Base-by-base conservation (phyloP, 2,113 vertebrate species). In the Rana temporaria region DNA sequence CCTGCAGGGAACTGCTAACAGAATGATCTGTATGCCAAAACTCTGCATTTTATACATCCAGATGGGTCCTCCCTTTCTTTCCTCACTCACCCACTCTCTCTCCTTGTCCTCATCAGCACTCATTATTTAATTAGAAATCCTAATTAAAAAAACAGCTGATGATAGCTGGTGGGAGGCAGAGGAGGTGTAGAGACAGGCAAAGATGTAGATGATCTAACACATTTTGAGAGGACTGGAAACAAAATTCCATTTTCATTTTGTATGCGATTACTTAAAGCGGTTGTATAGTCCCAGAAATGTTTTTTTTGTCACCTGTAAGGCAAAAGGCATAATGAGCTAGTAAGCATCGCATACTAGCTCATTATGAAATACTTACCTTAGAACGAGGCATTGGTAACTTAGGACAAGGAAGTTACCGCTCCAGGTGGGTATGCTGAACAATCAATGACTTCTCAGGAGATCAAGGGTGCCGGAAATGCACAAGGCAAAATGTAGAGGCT, bases 131-230 rank as follows among this genome's bases (percentile, higher is more conserved):
- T 83, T 83, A 83, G 81, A 67, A 83, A 83, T 60, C 59, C 72
- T 83, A 83, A 83, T 83, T 83, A 83, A 83, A 82, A 82, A 76
- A 83, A 68, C 71, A 83, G 81, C 81, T 83, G 81, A 83, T 67
- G 53, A 59, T 68, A 64, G 81, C 62, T 68, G 52, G 81, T 83
- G 81, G 71, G 81, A 83, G 71, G 80, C 70, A 67, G 71, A 75
- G 81, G 72, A 74, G 62, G 62, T 60, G 34, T 20, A 26, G 12
- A 30, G 52, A 64, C 26, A 62, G 19, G 9, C 14, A 34, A 70
- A 34, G 26, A 26, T 18, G 7, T 56, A 14, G 3, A 15, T 16
- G n/a, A 66, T 48, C 32, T n/a, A 63, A 26, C 14, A 74, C 48
- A 9, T 67, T 75, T 22, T 32, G 24, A 66, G n/a, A 53, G 26